Percentiles rank a stretch among this genome's conserved stretches.
Evolutionary conservation across 2,113 vertebrate genomes (phyloP).

Genomic region (Anoura caudifer): DNA sequence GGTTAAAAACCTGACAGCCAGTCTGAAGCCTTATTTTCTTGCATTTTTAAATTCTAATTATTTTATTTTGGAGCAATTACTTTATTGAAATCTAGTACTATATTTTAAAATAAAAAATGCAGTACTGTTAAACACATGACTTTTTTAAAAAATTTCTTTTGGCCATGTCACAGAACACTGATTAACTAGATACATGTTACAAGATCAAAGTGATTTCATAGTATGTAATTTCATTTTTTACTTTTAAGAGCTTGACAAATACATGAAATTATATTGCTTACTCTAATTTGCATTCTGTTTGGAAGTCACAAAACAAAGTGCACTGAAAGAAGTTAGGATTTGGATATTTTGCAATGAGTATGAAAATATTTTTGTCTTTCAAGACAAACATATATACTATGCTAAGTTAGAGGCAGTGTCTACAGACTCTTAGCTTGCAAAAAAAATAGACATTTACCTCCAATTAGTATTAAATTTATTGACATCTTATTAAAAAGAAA

Average conservation of each 20-base stretch:
- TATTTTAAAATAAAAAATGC: background rate
- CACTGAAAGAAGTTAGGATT: background rate
- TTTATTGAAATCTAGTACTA: background rate
- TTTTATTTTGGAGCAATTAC: background rate
- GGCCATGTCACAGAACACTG: background rate
- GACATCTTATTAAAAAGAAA: background rate
- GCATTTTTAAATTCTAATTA: background rate
- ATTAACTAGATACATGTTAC: background rate
- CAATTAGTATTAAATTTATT: background rate
- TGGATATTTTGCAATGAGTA: background rate
- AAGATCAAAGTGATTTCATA: background rate
- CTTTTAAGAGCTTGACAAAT: background rate
- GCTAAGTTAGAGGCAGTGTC: background rate
- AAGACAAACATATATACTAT: background rate
- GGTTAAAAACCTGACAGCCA: background rate
- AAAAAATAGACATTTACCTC: background rate
- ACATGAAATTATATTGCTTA: background rate
- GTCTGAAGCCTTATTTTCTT: background rate
- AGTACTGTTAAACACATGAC: background rate
- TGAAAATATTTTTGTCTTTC: background rate
- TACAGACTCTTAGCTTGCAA: background rate
- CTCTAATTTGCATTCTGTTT: background rate
- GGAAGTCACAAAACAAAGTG: background rate
- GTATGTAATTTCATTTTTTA: background rate
- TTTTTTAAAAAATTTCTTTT: background rate